Evolutionary conservation across 2,113 vertebrate species (phyloP), one percentile per base, ranked within the genome.

Genomic region (Echinops telfairi): DNA sequence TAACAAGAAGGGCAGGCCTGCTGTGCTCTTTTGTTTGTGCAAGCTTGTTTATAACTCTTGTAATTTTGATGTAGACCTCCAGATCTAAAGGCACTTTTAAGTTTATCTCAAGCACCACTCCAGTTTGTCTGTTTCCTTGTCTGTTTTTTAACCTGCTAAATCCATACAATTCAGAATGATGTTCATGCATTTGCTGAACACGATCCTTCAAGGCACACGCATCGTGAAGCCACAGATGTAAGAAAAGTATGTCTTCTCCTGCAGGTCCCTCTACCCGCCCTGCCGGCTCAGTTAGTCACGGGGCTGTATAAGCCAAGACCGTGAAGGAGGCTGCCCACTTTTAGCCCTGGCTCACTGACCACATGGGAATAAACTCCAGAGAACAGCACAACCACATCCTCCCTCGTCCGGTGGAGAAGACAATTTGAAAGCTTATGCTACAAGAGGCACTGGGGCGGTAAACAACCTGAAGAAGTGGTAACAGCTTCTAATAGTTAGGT

Each of bases 1-100:
- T 57, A 73, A 62, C 60, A 19, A 43, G 14, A 75, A 47, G 76
- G 25, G 20, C 7, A 6, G 53, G 80, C 31, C 75, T 83, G 79
- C 43, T 90, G 6, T 83, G 20, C 66, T 57, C 14, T 79, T 86
- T 64, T 23, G 62, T 79, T 89, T 93, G 1, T 53, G 23, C 77
- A 91, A 85, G n/a, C 22, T 89, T 53, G 47, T 11, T 95, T 89
- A 68, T 89, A 68, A n/a, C 79, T 80, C 25, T 77, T 19, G 75
- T 22, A 0, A 29, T 64, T 83, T 25, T 38, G 40, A 43, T 17
- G 11, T 73, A 58, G 88, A 9, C 84, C 77, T 89, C 2, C 22
- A 53, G 9, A 89, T 1, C 75, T 33, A 92, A 84, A 82, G 62
- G 83, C 38, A 93, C 9, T 47, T 79, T 92, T 86, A 84, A 64